phyloP scores from a whole-genome alignment of 2,797 vertebrate species.

The Chloroceryle amazona region DNA sequence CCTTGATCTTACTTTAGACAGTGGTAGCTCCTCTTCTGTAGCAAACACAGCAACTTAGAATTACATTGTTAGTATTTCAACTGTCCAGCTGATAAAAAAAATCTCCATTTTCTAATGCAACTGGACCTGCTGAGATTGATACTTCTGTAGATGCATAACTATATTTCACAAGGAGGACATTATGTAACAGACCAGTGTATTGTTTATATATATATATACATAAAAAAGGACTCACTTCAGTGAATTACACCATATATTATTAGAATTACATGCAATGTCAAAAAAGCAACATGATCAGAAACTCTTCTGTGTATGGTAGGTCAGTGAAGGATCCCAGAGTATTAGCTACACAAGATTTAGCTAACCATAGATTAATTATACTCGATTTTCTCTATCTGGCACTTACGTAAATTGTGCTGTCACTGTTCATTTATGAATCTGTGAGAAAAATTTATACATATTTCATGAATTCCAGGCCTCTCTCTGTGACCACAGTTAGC shows the following conservation, averaged over 20 bases:
- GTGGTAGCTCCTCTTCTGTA: background rate
- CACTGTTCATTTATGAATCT: slow-evolving; percentile 6
- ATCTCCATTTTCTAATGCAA: background rate
- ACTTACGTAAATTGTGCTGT: slow-evolving; percentile 3
- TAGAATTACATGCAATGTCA: background rate
- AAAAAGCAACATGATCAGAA: slow-evolving; percentile 7
- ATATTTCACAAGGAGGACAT: background rate
- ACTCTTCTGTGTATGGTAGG: background rate
- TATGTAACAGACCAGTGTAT: background rate
- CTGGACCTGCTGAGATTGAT: background rate
- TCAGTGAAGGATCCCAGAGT: background rate
- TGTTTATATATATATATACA: background rate
- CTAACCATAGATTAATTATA: background rate
- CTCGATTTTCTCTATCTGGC: background rate
- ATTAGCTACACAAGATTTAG: background rate
- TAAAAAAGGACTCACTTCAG: background rate
- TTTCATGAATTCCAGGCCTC: background rate
- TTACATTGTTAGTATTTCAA: background rate
- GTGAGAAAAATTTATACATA: background rate
- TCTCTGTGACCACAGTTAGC: background rate
- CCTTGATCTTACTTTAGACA: background rate
- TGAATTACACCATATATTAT: background rate
- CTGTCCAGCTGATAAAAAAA: background rate
- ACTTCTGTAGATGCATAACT: background rate
- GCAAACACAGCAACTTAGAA: background rate